Evolutionary conservation across 2,888 invertebrate species (phyloP), one percentile per base, ranked within the genome.

Genomic region (Cryptocheilus praepositus): DNA sequence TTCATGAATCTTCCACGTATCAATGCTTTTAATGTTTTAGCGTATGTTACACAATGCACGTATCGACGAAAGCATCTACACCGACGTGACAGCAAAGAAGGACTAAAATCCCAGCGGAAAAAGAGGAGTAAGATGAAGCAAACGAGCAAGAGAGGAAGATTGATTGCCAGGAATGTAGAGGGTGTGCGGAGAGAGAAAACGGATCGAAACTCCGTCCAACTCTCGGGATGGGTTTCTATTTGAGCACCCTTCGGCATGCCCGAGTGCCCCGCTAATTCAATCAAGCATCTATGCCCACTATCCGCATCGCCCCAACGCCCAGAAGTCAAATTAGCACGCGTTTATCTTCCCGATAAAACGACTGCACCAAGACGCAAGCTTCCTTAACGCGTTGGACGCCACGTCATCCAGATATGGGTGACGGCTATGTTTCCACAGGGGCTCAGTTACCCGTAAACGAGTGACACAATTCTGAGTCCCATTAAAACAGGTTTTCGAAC

Each of bases 231-330:
- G 67, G 75, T 75, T 77, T 70, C 77, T 75, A 70, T 77, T 75
- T 64, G 64, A 64, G 67, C 77, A 70, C 70, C 71, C 75, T 67
- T 61, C 55, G 54, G 57, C 69, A 70, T 72, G 70, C 73, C 64
- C 63, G 73, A 78, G 73, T 73, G 78, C 78, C 75, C 67, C 78
- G 59, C 75, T 77, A 77, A 77, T 77, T 78, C 78, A 69, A 77
- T 77, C 78, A 78, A 78, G 70, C 69, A 70, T 44, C 60, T 56
- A 36, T 11, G 57, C 67, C 56, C 44, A 43, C 56, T 11, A 3
- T 49, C 49, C 16, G 18, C 49, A 49, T 18, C 16, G 49, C 49
- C 16, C 18, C 13, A 18, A 16, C 49, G 49, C 49, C 49, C 18
- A 18, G 18, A 13, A 49, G 49, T 18, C 49, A 49, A 49, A 49